phyloP scores from a whole-genome alignment of 2,888 invertebrate genomes.

The Scaptomyza polygonia region DNA sequence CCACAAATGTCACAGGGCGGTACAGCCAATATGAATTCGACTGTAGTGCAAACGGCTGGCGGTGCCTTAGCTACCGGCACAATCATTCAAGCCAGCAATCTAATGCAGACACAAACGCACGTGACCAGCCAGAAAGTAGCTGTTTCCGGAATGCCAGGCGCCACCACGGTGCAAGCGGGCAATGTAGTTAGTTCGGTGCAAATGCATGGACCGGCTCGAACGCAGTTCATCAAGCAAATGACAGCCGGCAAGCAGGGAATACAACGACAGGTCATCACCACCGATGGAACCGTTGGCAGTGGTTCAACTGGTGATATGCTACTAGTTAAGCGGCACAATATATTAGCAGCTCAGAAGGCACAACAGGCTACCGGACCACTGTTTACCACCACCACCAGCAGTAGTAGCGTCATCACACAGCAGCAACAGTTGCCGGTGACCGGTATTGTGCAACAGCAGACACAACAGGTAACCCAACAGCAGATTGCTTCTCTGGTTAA shows the following conservation, averaged over 20 bases:
- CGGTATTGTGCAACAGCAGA: conserved; percentile 81
- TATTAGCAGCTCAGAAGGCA: conserved; percentile 82
- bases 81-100: conserved; percentile 82
- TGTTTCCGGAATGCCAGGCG: conserved; percentile 81
- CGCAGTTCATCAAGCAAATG: conserved; percentile 84
- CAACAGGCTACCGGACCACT: conserved; percentile 84
- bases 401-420: conserved; percentile 21
- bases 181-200: conserved; percentile 85
- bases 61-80: conserved; percentile 82
- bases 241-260: conserved; percentile 84
- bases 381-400: conserved; percentile 84
- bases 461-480: conserved; percentile 82
- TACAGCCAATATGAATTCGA: conserved; percentile 53
- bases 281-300: conserved; percentile 85
- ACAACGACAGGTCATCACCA: conserved; percentile 85
- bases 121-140: conserved; percentile 84
- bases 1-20: conserved; percentile 46
- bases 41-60: conserved; percentile 82
- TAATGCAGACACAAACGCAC: conserved; percentile 81
- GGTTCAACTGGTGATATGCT: conserved; percentile 85
- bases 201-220: conserved; percentile 84
- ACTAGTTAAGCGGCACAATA: conserved; percentile 86
- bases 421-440: conserved; percentile 81
- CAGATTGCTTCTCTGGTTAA: conserved; percentile 84
- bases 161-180: conserved; percentile 61